These are phyloP conservation scores for Atherinosoma microstoma DNA, from an alignment of 2,797 vertebrate genomes.

Conservation along the genomic window DNA sequence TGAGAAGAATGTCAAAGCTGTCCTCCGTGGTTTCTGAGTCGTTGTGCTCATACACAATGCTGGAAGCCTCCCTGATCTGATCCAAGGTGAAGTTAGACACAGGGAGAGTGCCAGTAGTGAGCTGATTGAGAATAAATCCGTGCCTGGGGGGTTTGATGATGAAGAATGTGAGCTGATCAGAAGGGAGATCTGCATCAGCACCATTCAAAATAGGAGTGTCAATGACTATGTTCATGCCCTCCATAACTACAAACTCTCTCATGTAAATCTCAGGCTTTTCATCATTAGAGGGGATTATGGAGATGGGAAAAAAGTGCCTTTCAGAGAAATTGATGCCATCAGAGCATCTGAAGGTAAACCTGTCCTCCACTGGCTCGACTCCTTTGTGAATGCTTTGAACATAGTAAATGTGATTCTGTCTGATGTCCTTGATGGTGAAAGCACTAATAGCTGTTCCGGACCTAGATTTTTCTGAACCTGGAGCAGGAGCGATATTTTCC, in stretches of 20 bases:
- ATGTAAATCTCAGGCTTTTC: slow-evolving; percentile 94
- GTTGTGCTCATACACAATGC: slow-evolving; percentile 95
- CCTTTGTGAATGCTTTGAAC: slow-evolving; percentile 96
- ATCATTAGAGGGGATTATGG: slow-evolving; percentile 91
- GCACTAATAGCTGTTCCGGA: slow-evolving; percentile 92
- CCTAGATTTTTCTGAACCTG: slow-evolving; percentile 96
- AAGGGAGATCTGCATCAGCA: slow-evolving; percentile 89
- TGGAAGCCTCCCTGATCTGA: slow-evolving; percentile 93
- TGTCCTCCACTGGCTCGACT: slow-evolving; percentile 93
- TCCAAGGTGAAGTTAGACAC: slow-evolving; percentile 92
- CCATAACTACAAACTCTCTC: slow-evolving; percentile 97
- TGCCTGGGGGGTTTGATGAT: slow-evolving; percentile 88
- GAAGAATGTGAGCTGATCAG: slow-evolving; percentile 87
- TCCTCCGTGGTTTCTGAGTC: slow-evolving; percentile 94
- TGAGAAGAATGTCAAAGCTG: slow-evolving; percentile 89
- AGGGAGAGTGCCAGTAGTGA: slow-evolving; percentile 87
- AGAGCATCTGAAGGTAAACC: slow-evolving; percentile 94
- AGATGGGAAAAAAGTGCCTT: slow-evolving; percentile 90
- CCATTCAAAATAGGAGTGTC: slow-evolving; percentile 94
- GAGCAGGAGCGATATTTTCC: slow-evolving; percentile 96
- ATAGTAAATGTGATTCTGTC: slow-evolving; percentile 91
- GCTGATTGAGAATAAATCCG: slow-evolving; percentile 91
- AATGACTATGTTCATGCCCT: slow-evolving; percentile 96
- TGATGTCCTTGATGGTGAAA: slow-evolving; percentile 94
- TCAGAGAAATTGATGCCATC: slow-evolving; percentile 96